Evolutionary conservation across 1,140 invertebrate species (phyloP).

Genomic region (Zaprionus taronus): DNA sequence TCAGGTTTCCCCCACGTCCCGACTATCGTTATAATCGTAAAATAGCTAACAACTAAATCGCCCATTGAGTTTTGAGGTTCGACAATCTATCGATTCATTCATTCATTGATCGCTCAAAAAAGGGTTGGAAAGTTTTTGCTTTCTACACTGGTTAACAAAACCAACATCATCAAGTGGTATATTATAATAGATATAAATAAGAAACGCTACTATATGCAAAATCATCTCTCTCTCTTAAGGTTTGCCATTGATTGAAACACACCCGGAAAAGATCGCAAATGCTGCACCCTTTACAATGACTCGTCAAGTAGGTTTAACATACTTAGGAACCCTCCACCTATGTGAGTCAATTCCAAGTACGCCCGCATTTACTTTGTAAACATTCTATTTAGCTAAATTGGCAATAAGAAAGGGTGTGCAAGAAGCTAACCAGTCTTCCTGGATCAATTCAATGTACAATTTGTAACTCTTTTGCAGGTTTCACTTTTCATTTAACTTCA

Average conservation of each 20-base stretch:
- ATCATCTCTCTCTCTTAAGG: not conserved
- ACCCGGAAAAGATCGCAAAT: not conserved
- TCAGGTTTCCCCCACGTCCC: not conserved
- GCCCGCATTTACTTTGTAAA: not conserved
- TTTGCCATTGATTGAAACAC: not conserved
- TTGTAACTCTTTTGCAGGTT: too few species aligned
- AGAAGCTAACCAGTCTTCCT: too few species aligned
- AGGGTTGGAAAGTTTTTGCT: slow-evolving; percentile 63
- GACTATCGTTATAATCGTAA: slow-evolving; percentile 42
- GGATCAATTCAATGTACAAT: too few species aligned
- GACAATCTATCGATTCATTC: slow-evolving; percentile 69
- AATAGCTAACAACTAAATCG: slow-evolving; percentile 73
- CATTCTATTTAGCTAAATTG: not conserved
- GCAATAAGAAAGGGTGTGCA: not conserved
- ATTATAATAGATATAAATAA: not conserved
- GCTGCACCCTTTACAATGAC: not conserved
- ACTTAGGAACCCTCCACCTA: not conserved
- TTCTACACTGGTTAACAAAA: slow-evolving; percentile 41
- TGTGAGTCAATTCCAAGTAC: not conserved
- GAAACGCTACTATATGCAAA: too few species aligned
- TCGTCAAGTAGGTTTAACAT: slow-evolving; percentile 1
- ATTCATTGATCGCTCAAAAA: slow-evolving; percentile 41
- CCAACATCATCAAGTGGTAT: not conserved
- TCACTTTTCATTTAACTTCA: too few species aligned
- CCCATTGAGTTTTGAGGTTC: slow-evolving; percentile 77